These are phyloP conservation scores for Coenobita brevimanus DNA, from an alignment of 1,140 invertebrate species.

Conservation along the genomic window DNA sequence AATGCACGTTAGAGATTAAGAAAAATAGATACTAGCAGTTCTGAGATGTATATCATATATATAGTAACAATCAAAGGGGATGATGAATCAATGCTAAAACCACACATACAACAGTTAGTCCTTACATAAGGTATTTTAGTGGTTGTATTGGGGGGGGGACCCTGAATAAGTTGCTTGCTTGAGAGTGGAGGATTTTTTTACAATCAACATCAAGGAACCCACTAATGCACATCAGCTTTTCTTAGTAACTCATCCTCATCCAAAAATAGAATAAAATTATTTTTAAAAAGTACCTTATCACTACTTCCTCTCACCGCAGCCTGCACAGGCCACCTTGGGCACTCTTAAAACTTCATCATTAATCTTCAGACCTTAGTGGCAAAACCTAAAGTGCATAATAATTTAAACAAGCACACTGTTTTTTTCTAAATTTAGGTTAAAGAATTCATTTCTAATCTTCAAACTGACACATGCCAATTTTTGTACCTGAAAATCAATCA, in stretches of 20 bases:
- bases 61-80: constrained; percentile 61
- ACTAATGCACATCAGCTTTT: constrained; percentile 56
- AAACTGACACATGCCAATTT: too few species aligned
- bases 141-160: constrained; percentile 28
- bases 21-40: constrained; percentile 67
- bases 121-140: constrained; percentile 44
- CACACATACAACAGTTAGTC: constrained; percentile 45
- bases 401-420: too few species aligned
- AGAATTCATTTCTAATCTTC: too few species aligned
- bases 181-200: constrained; percentile 56
- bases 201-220: constrained; percentile 64
- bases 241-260: constrained; percentile 18
- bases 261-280: too few species aligned
- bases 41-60: constrained; percentile 63
- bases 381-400: too few species aligned
- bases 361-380: too few species aligned
- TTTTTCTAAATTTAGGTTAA: too few species aligned
- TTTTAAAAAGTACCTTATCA: background rate
- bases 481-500: too few species aligned
- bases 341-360: too few species aligned
- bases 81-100: constrained; percentile 62
- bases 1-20: constrained; percentile 66
- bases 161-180: constrained; percentile 37
- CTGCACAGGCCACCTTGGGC: constrained; percentile 21
- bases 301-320: constrained; percentile 37